These are phyloP conservation scores for Caenorhabditis sp. DNA, from an alignment of 2,888 invertebrate genomes.

Conservation along the genomic window DNA sequence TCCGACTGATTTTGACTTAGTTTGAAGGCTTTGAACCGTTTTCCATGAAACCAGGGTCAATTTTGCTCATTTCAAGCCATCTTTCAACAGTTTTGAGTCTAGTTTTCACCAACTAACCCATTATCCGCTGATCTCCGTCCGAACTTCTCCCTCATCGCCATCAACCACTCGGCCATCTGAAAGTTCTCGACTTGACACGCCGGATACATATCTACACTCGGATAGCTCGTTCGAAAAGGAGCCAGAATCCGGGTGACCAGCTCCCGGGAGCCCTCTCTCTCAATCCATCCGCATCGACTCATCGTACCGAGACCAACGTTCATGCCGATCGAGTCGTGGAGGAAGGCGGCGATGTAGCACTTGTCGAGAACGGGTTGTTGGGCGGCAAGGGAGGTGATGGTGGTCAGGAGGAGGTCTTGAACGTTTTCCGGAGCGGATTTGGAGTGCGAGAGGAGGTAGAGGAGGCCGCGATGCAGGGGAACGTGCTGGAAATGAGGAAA, in stretches of 20 bases:
- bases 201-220: slow-evolving; percentile 41
- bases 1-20: too few species aligned
- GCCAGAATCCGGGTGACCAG: slow-evolving; percentile 44
- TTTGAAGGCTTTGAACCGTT: too few species aligned
- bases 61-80: background rate
- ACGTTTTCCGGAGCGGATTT: slow-evolving; percentile 36
- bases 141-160: background rate
- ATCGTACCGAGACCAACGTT: slow-evolving; percentile 44
- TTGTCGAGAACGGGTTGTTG: slow-evolving; percentile 55
- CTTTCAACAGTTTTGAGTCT: background rate
- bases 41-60: too few species aligned
- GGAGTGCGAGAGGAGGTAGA: slow-evolving; percentile 46
- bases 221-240: slow-evolving; percentile 51
- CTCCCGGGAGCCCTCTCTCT: slow-evolving; percentile 43
- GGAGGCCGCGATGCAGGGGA: slow-evolving; percentile 58
- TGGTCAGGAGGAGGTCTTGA: slow-evolving; percentile 39
- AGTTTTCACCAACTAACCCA: background rate
- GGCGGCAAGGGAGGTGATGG: slow-evolving; percentile 42
- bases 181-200: slow-evolving; percentile 46
- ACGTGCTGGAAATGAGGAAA: slow-evolving; percentile 47
- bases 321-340: slow-evolving; percentile 56
- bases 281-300: slow-evolving; percentile 55
- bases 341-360: slow-evolving; percentile 46
- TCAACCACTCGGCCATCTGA: slow-evolving; percentile 27
- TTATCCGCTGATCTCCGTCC: background rate